Conservation (phyloP, 1,140 invertebrate genomes). For the Formica exsecta region DNA sequence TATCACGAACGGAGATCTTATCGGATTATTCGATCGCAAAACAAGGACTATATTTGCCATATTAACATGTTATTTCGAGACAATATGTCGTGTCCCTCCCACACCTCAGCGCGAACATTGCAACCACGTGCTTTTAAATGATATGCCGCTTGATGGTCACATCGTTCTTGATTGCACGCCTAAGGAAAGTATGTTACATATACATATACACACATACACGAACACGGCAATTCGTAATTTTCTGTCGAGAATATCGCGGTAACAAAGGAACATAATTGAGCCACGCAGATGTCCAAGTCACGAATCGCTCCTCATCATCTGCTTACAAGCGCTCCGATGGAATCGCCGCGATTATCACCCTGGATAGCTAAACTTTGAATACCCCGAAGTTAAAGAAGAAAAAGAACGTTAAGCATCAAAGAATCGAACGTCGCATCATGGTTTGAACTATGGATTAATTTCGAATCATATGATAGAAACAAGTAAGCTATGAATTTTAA, state of each 20-base stretch:
- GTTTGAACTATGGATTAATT: background rate
- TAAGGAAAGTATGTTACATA: slow-evolving; percentile 40
- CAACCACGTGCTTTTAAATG: slow-evolving; percentile 33
- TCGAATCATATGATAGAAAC: background rate
- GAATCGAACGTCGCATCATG: background rate
- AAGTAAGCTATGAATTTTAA: background rate
- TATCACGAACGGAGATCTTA: slow-evolving; percentile 39
- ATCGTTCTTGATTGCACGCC: slow-evolving; percentile 34
- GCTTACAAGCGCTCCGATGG: slow-evolving; percentile 30
- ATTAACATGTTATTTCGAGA: slow-evolving; percentile 56
- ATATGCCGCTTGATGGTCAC: slow-evolving; percentile 38
- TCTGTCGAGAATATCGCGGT: slow-evolving; percentile 47
- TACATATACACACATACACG: background rate
- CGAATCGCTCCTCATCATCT: slow-evolving; percentile 56
- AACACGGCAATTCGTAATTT: slow-evolving; percentile 55
- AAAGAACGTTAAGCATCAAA: background rate
- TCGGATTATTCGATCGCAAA: slow-evolving; percentile 40
- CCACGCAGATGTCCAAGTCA: slow-evolving; percentile 70
- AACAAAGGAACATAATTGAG: slow-evolving; percentile 65
- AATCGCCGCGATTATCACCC: slow-evolving; percentile 49
- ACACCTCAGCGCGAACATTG: slow-evolving; percentile 31
- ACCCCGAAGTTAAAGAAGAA: background rate
- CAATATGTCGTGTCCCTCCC: slow-evolving; percentile 48
- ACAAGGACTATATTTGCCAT: slow-evolving; percentile 34
- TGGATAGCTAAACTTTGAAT: background rate